Evolutionary conservation across 1,140 invertebrate species (phyloP).

Genomic region (Pogonus chalceus): DNA sequence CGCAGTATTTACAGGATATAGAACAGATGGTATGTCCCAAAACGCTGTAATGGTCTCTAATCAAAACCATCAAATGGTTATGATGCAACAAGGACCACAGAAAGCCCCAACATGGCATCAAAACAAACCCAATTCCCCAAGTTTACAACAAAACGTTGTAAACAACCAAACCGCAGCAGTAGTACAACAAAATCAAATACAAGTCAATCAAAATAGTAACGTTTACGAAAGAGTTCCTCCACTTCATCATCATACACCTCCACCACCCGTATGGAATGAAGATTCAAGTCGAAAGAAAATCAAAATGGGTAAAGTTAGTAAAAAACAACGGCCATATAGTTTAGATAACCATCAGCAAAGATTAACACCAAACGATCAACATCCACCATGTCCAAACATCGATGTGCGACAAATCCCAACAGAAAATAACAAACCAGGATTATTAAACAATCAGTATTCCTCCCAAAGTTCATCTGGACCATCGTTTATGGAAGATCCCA

Average conservation of each 20-base stretch:
- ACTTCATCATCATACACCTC: constrained; percentile 55
- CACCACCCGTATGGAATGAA: constrained; percentile 47
- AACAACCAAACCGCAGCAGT: constrained; percentile 8
- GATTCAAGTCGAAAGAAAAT: constrained; percentile 53
- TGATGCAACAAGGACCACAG: constrained; percentile 35
- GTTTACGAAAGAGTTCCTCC: constrained; percentile 60
- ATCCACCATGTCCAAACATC: constrained; percentile 43
- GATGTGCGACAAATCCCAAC: constrained; percentile 37
- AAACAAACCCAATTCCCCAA: constrained; percentile 26
- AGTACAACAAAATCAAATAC: constrained; percentile 29
- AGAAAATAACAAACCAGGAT: constrained; percentile 32
- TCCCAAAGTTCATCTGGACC: constrained; percentile 37
- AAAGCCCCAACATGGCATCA: constrained; percentile 55
- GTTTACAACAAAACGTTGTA: constrained; percentile 10
- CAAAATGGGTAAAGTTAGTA: constrained; percentile 42
- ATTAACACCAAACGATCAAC: constrained; percentile 22
- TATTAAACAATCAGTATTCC: constrained; percentile 32
- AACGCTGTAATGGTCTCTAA: constrained; percentile 28
- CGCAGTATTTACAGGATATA: background rate
- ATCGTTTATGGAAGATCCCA: constrained; percentile 81
- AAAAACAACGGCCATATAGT: constrained; percentile 42
- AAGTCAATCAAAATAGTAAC: constrained; percentile 26
- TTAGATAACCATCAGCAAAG: constrained; percentile 26
- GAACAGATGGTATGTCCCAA: background rate
- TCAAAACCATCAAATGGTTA: constrained; percentile 38